Base-by-base conservation (phyloP, 2,888 invertebrate genomes). In the Ganaspis brasiliensis region DNA sequence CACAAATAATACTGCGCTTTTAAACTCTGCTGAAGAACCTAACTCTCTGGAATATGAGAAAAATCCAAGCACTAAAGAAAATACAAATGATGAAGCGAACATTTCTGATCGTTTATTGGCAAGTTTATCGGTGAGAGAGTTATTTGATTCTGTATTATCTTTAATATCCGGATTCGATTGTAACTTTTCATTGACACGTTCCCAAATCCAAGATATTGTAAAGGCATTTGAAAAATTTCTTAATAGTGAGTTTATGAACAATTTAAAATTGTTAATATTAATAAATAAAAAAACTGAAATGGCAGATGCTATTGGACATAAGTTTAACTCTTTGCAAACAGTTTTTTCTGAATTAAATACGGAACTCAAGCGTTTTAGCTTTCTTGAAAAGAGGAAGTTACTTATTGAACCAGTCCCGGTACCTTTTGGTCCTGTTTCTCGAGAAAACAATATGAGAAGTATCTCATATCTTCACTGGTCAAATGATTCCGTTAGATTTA, bases 291-390 rank as follows among this genome's bases (percentile, higher is more conserved):
- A 40, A 40, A 10, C 2, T 5, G 10, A 40, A 5, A 40, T 40
- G 40, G 40, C 10, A 40, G 40, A 40, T 9, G 40, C 12, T 10
- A 40, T 40, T 73, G 14, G 45, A 63, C 14, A 49, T 40, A n/a
- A 24, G 9, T 61, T 61, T 26, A 31, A 21, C 5, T 61, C 61
- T 9, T 26, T 61, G 2, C 26, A 61, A 26, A 35, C 56, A 16
- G 70, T 76, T 26, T 73, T 76, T 37, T 67, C 73, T 73, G 19
- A 61, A n/a, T 55, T 77, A 35, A 61, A 61, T 8, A 61, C 61
- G n/a, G 61, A 61, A 21, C 61, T 24, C n/a, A 61, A 61, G n/a
- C 61, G 24, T 61, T 61, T 61, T n/a, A 61, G 24, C 9, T 24
- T 31, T 26, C 61, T 61, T 6, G 26, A 61, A 12, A 12, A 61